phyloP scores from a whole-genome alignment of 2,888 invertebrate genomes.

The Fissipunctia ypsillon region DNA sequence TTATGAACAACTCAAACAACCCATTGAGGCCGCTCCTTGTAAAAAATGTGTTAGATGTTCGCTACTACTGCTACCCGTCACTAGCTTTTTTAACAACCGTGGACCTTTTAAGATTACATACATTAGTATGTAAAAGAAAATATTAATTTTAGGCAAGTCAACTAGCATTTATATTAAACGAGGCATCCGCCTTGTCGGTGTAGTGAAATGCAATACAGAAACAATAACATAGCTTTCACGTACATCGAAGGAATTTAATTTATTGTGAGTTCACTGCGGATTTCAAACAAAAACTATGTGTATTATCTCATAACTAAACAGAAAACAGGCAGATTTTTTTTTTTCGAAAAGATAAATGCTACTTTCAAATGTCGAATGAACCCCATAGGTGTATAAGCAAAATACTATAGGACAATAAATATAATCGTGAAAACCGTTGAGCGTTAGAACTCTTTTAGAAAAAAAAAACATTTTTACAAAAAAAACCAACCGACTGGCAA shows the following conservation, averaged over 20 bases:
- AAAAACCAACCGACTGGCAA: too few relatives aligned
- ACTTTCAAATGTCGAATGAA: too few relatives aligned
- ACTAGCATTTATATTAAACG: constrained; percentile 20
- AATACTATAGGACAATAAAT: too few relatives aligned
- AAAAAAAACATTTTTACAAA: too few relatives aligned
- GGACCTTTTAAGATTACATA: not conserved
- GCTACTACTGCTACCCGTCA: not conserved
- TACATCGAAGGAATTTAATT: constrained; percentile 22
- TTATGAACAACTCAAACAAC: not conserved
- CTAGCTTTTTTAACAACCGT: not conserved
- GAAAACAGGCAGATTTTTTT: not conserved
- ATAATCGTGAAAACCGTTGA: too few relatives aligned
- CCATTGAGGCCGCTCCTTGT: too few relatives aligned
- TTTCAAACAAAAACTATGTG: not conserved
- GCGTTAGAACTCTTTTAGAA: too few relatives aligned
- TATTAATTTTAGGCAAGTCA: constrained; percentile 15
- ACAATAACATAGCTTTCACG: constrained; percentile 27
- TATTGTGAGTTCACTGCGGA: not conserved
- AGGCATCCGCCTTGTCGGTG: constrained; percentile 29
- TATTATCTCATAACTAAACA: constrained; percentile 1
- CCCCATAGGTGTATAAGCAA: too few relatives aligned
- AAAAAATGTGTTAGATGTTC: not conserved
- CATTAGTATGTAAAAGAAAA: too few relatives aligned
- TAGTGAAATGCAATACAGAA: constrained; percentile 42
- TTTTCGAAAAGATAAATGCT: too few relatives aligned